Base-by-base conservation (phyloP, 2,888 invertebrate genomes). In the Mycalesis mineus region DNA sequence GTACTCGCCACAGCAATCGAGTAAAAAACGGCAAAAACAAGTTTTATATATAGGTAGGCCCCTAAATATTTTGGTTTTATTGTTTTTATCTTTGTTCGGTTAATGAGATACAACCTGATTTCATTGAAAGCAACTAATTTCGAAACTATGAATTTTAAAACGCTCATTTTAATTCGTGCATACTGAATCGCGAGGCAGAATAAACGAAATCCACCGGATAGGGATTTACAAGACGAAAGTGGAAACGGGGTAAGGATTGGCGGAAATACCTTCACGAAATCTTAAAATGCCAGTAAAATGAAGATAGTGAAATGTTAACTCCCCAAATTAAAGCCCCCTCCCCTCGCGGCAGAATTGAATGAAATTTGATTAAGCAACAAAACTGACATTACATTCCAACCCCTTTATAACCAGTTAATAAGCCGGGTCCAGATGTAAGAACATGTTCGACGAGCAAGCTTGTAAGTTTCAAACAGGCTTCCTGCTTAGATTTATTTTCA, bases 321-420 rank as follows among this genome's bases (percentile, higher is more conserved):
- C 71, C 71, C 73, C 67, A 79, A 86, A 86, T 84, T 78, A 85
- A 87, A 84, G 80, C 79, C 72, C 68, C 67, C 71, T 64, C 69
- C 71, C 65, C 69, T 68, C 68, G 68, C 68, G 55, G 71, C 71
- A 68, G 61, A 80, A 75, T 75, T 78, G 79, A 80, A 79, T 75
- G 74, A 81, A 81, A 87, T 87, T 86, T 87, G 88, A 88, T 88
- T 86, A 87, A 82, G 78, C 78, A 80, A 78, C 78, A 80, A 74
- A 74, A 70, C 80, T 80, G 80, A 82, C 80, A 79, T 84, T 80
- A 84, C 78, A 82, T 77, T 31, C 11, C 2, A 11, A 76, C 68
- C 61, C 64, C 67, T 67, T 62, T 60, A 53, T 55, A 45, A 55
- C 51, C 58, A 53, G 58, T 62, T 57, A 63, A 58, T 61, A 61